Conservation (phyloP, 2,113 vertebrate species). For the Vulpes lagopus region DNA sequence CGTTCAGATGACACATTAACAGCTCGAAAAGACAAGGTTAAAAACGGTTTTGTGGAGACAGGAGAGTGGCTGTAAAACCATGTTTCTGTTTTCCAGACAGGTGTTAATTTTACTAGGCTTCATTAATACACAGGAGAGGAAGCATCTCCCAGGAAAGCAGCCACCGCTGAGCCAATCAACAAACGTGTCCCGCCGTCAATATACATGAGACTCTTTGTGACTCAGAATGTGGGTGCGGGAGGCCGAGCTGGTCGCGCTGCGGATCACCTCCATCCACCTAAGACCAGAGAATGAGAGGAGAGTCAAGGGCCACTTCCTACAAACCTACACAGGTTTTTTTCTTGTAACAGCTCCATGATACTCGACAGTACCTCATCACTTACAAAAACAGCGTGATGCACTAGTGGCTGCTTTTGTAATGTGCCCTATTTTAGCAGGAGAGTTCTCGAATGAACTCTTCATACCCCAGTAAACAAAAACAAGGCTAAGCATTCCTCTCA, state of each 20-base stretch:
- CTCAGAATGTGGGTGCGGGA: conserved; percentile 89
- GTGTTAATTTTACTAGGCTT: conserved; percentile 78
- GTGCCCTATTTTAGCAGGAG: background rate
- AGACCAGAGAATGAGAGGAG: background rate
- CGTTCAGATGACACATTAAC: conserved; percentile 67
- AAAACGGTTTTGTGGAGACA: conserved; percentile 73
- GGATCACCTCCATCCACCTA: conserved; percentile 99
- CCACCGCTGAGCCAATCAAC: conserved; percentile 67
- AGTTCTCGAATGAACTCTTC: background rate
- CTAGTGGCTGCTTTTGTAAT: rapidly evolving
- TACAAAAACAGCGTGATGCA: rapidly evolving
- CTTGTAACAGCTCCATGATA: rapidly evolving
- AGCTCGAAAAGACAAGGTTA: conserved; percentile 40
- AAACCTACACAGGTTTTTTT: rapidly evolving
- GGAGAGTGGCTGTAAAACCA: conserved; percentile 77
- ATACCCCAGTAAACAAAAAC: background rate
- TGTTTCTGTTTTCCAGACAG: conserved; percentile 75
- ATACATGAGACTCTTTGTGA: conserved; percentile 92
- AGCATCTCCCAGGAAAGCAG: conserved; percentile 83
- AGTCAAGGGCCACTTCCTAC: rapidly evolving
- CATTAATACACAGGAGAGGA: conserved; percentile 70
- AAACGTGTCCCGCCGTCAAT: conserved; percentile 86
- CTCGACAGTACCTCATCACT: rapidly evolving
- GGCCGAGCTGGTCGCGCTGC: conserved; percentile 95
- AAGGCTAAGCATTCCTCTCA: background rate